Conservation (phyloP, 2,797 vertebrate genomes). For the Galago senegalensis region DNA sequence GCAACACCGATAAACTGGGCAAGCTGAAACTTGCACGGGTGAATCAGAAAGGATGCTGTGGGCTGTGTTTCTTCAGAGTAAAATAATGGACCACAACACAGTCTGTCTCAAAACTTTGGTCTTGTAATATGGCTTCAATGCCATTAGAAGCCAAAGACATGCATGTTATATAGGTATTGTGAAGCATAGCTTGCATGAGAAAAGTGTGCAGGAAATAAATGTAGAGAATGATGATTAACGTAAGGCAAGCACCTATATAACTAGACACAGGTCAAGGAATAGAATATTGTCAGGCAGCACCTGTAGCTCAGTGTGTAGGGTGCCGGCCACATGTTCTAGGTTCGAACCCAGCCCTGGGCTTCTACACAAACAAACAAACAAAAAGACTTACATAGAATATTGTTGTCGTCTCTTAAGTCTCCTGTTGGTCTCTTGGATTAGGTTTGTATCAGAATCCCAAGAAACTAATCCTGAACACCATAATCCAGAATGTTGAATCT, state of each 20-base stretch:
- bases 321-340: too few relatives aligned
- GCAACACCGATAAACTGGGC: too few relatives aligned
- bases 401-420: background rate
- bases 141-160: slow-evolving; percentile 54
- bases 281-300: background rate
- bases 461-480: background rate
- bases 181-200: slow-evolving; percentile 9
- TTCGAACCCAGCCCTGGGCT: too few relatives aligned
- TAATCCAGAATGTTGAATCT: background rate
- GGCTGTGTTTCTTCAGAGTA: too few relatives aligned
- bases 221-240: slow-evolving; percentile 2
- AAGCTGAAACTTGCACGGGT: too few relatives aligned
- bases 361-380: too few relatives aligned
- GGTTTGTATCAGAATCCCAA: background rate
- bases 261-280: background rate
- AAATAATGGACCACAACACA: too few relatives aligned
- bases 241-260: slow-evolving; percentile 38
- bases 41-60: too few relatives aligned
- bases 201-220: slow-evolving; percentile 37
- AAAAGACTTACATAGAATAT: background rate
- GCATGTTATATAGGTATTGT: background rate
- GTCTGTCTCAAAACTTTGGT: too few relatives aligned
- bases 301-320: too few relatives aligned
- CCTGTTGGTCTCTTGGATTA: background rate
- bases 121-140: background rate